Evolutionary conservation across 2,113 vertebrate genomes (phyloP), one percentile per base, ranked within the genome.

Genomic region (Crotalus tigris): DNA sequence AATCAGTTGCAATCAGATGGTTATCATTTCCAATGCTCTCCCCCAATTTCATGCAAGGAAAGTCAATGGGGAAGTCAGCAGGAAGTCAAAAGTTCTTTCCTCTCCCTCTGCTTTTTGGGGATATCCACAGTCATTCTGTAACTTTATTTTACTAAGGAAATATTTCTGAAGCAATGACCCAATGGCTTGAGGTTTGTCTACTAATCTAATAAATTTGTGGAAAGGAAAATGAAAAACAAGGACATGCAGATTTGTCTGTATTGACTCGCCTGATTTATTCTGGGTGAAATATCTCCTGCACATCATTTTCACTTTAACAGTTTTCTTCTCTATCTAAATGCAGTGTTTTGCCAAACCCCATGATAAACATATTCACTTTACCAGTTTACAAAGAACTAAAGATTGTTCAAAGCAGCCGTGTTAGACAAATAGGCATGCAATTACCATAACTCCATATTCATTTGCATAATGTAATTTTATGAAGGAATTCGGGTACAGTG

Each of bases 221-320:
- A 53, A 23, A 24, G 29, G 15, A 85, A 29, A 44, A 15, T 57
- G 53, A 24, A 90, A 90, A 92, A 33, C 8, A 15, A 49, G 64
- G 89, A 46, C 92, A 85, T 24, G 10, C 17, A 81, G 54, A 89
- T 92, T 89, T 58, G 33, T 53, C 39, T 26, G 5, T 49, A 46
- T 81, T 85, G 88, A 85, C 59, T 51, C 33, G n/a, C 86, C 64
- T 92, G 81, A 92, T 85, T 89, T 92, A 89, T 89, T 85, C 92
- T 17, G 26, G 39, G 54, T 26, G 88, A 61, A 92, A 75, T 88
- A 59, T 88, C 91, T 55, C 1, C 23, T 51, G 58, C 49, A 59
- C 88, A 51, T 39, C 44, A 26, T 85, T 55, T 59, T 90, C 88
- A 57, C 19, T 26, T 33, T 8, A 59, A 59, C 69, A 13, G 21